These are phyloP conservation scores for Colius striatus DNA, from an alignment of 2,113 vertebrate species.

Conservation along the genomic window DNA sequence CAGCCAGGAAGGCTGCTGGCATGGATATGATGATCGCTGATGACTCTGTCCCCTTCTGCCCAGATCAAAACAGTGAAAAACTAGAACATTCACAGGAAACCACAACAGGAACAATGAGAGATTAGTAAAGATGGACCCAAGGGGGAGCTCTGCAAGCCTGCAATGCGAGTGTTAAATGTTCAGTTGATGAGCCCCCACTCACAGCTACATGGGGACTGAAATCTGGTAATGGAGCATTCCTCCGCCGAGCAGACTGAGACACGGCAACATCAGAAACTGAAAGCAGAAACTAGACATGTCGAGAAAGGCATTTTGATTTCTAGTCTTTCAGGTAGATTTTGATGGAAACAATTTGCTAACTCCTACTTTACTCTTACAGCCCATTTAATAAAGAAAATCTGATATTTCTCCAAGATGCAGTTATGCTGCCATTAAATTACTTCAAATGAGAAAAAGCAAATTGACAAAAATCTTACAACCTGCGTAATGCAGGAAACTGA, in stretches of 20 bases:
- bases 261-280: background rate
- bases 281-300: conserved; percentile 30
- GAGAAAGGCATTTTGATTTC: background rate
- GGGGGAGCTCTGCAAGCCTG: conserved; percentile 42
- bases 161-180: background rate
- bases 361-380: background rate
- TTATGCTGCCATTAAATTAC: background rate
- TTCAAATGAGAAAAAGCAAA: background rate
- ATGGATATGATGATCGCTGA: accelerated
- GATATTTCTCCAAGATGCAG: background rate
- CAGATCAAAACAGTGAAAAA: conserved; percentile 10
- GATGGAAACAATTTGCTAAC: background rate
- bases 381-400: background rate
- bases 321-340: background rate
- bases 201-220: background rate
- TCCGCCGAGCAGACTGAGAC: background rate
- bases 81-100: background rate
- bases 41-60: background rate
- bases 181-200: background rate
- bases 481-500: conserved; percentile 10
- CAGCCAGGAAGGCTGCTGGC: background rate
- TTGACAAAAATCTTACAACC: background rate
- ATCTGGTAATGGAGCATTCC: background rate
- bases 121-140: background rate
- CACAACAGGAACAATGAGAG: background rate